A percentile compares a stretch with the other conserved stretches of the same genome.
Conservation (phyloP, 2,888 invertebrate species). For the Apamea epomidion region DNA sequence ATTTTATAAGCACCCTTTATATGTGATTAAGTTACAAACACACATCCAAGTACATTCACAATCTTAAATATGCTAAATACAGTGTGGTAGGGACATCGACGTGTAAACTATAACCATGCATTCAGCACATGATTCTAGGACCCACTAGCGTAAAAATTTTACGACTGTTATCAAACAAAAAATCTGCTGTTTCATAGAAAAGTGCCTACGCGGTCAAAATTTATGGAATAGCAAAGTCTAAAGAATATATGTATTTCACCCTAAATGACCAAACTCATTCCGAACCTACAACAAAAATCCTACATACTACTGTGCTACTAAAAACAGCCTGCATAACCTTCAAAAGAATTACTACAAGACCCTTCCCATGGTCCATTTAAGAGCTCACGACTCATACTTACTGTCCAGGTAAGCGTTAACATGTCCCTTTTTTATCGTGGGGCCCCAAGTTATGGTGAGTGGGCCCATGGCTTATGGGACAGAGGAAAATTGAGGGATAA, state of each 20-base stretch:
- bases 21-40: no score
- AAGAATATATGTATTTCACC: neutral
- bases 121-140: no score
- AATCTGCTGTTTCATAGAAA: no score
- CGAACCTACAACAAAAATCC: neutral
- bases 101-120: no score
- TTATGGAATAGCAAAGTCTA: no score
- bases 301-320: neutral
- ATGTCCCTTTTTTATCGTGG: slow-evolving; percentile 56
- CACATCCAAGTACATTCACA: no score
- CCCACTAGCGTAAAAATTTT: no score
- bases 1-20: no score
- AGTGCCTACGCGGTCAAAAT: no score
- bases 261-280: neutral
- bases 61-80: no score
- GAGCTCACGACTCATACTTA: slow-evolving; percentile 31
- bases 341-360: slow-evolving; percentile 11
- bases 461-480: slow-evolving; percentile 39
- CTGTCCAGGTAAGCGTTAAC: slow-evolving; percentile 32
- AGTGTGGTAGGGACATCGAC: no score
- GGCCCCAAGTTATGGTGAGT: slow-evolving; percentile 47
- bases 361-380: slow-evolving; percentile 23
- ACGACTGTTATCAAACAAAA: no score
- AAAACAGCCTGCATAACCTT: neutral
- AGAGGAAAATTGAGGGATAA: slow-evolving; percentile 30